These are phyloP conservation scores for Belgica antarctica DNA, from an alignment of 2,888 invertebrate genomes.

Conservation along the genomic window DNA sequence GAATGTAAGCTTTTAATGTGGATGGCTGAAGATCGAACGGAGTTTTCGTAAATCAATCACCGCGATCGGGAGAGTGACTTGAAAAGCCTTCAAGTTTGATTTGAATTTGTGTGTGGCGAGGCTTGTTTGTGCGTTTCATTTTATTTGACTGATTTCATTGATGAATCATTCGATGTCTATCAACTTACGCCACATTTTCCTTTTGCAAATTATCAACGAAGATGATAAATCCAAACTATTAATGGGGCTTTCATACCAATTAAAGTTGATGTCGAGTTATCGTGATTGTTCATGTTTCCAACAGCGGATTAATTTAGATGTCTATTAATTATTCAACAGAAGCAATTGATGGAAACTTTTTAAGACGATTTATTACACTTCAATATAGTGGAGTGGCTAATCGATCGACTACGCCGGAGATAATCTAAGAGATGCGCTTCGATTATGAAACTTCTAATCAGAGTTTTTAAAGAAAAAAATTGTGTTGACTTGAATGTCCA, in stretches of 20 bases:
- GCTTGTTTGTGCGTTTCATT: neutral
- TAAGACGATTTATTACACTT: constrained; percentile 25
- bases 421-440: too few relatives aligned
- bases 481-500: too few relatives aligned
- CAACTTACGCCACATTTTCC: constrained; percentile 32
- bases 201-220: constrained; percentile 40
- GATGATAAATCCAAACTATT: constrained; percentile 9
- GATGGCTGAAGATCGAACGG: too few relatives aligned
- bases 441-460: too few relatives aligned
- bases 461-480: too few relatives aligned
- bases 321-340: constrained; percentile 41
- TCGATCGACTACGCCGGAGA: too few relatives aligned
- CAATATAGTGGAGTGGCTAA: too few relatives aligned
- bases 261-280: constrained; percentile 26
- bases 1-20: constrained; percentile 25
- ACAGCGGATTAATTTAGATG: constrained; percentile 38
- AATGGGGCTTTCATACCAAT: constrained; percentile 40
- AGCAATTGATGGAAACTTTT: neutral
- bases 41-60: constrained; percentile 39
- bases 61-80: neutral
- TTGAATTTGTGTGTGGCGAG: constrained; percentile 36
- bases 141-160: constrained; percentile 2
- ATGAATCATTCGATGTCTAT: constrained; percentile 38
- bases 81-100: neutral
- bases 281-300: neutral